These are phyloP conservation scores for Varecia variegata DNA, from an alignment of 2,797 vertebrate genomes.

Conservation along the genomic window DNA sequence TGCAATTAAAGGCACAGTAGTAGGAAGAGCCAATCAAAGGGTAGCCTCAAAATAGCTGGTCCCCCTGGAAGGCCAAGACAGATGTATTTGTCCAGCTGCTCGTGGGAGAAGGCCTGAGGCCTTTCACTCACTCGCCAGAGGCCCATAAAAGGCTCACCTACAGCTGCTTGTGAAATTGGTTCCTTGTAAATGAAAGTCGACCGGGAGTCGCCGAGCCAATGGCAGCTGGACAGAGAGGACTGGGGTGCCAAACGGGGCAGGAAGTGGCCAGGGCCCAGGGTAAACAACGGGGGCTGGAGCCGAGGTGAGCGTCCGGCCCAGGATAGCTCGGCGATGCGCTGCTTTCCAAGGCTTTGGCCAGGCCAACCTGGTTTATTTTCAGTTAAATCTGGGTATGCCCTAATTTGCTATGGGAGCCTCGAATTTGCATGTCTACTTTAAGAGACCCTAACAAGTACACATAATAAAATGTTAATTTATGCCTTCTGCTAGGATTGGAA, in stretches of 20 bases:
- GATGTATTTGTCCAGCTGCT: conserved; percentile 53
- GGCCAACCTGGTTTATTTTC: conserved; percentile 63
- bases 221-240: conserved; percentile 56
- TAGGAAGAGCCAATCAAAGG: conserved; percentile 40
- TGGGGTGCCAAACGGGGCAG: conserved; percentile 21
- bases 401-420: conserved; percentile 56
- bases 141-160: conserved; percentile 65
- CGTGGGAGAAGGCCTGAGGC: background rate
- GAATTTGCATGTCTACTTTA: conserved; percentile 71
- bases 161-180: conserved; percentile 66
- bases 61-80: background rate
- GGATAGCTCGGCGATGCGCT: conserved; percentile 44
- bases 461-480: conserved; percentile 77
- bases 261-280: conserved; percentile 58
- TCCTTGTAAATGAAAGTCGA: conserved; percentile 59
- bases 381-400: conserved; percentile 62
- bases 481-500: conserved; percentile 70
- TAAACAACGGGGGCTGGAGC: conserved; percentile 54
- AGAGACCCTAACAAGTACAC: conserved; percentile 70
- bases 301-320: conserved; percentile 56
- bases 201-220: conserved; percentile 40
- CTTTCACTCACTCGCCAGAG: conserved; percentile 15
- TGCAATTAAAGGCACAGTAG: conserved; percentile 34
- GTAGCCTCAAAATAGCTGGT: conserved; percentile 22
- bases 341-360: conserved; percentile 70